These are phyloP conservation scores for Ptychoptera contaminata DNA, from an alignment of 2,888 invertebrate species.

Conservation along the genomic window DNA sequence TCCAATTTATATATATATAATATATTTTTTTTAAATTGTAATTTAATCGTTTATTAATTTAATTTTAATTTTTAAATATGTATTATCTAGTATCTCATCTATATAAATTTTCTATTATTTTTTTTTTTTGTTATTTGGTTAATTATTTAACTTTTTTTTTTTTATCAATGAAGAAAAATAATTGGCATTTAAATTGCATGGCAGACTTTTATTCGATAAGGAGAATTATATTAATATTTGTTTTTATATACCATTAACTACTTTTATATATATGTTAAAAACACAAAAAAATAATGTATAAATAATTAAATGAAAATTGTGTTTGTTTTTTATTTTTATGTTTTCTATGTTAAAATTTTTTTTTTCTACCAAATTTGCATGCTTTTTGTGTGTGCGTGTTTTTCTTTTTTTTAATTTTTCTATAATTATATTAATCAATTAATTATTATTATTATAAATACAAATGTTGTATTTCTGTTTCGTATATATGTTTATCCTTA, in stretches of 20 bases:
- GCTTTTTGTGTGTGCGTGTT: no score
- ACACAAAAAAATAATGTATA: no score
- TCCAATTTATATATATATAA: background rate
- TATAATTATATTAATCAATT: no score
- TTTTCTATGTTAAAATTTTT: background rate
- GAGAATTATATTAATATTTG: no score
- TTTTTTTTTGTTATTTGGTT: constrained; percentile 1
- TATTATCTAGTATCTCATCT: no score
- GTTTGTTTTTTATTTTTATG: background rate
- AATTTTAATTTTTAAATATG: background rate
- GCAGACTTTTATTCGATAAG: no score
- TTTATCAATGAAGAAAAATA: background rate
- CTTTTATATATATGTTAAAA: background rate
- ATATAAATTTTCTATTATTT: constrained; percentile 1
- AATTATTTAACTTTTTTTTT: constrained; percentile 1
- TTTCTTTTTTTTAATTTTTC: no score
- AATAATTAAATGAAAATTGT: no score
- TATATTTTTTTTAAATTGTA: constrained; percentile 3
- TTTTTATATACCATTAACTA: no score
- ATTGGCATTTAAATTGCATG: no score
- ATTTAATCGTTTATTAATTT: constrained; percentile 2
- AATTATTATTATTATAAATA: background rate
- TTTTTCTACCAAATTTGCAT: background rate
- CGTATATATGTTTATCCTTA: background rate
- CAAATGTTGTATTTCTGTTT: background rate